Conservation (phyloP, 2,797 vertebrate genomes). For the Mormyrus hasselquistii region DNA sequence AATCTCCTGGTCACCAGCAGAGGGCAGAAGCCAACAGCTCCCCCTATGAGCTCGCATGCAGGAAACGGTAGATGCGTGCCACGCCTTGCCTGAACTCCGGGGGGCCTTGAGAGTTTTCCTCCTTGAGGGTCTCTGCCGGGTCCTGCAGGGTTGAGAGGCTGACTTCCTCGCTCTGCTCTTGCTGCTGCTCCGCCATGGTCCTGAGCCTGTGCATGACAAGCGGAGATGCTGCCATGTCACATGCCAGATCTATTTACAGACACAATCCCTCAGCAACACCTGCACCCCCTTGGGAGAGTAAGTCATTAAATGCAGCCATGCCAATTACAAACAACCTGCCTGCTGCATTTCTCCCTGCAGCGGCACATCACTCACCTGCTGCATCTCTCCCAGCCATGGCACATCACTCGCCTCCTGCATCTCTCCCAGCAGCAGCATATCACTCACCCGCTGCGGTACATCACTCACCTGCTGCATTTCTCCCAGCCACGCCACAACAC, state of each 20-base stretch:
- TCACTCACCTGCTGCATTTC: too few relatives aligned
- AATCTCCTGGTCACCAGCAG: not conserved
- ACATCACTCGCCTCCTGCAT: not conserved
- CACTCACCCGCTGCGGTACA: too few relatives aligned
- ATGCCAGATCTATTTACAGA: not conserved
- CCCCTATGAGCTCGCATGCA: not conserved
- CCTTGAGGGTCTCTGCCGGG: slow-evolving; percentile 43
- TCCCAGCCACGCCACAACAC: too few relatives aligned
- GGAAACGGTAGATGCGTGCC: slow-evolving; percentile 17
- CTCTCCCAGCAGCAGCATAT: not conserved
- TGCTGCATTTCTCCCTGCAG: not conserved
- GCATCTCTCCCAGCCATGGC: too few relatives aligned
- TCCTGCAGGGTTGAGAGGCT: slow-evolving; percentile 41
- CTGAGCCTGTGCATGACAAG: not conserved
- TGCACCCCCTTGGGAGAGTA: not conserved
- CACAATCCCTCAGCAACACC: not conserved
- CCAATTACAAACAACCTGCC: slow-evolving; percentile 21
- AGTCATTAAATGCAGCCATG: not conserved
- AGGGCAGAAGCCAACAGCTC: not conserved
- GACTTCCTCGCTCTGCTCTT: slow-evolving; percentile 52
- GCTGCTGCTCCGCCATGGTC: slow-evolving; percentile 49
- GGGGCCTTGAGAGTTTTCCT: slow-evolving; percentile 55
- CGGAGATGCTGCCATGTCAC: not conserved
- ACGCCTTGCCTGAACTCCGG: slow-evolving; percentile 51
- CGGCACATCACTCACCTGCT: not conserved